Percentiles rank a stretch among this genome's conserved stretches.
These are phyloP conservation scores for Phalangium opilio DNA, from an alignment of 2,888 invertebrate species.

Conservation along the genomic window DNA sequence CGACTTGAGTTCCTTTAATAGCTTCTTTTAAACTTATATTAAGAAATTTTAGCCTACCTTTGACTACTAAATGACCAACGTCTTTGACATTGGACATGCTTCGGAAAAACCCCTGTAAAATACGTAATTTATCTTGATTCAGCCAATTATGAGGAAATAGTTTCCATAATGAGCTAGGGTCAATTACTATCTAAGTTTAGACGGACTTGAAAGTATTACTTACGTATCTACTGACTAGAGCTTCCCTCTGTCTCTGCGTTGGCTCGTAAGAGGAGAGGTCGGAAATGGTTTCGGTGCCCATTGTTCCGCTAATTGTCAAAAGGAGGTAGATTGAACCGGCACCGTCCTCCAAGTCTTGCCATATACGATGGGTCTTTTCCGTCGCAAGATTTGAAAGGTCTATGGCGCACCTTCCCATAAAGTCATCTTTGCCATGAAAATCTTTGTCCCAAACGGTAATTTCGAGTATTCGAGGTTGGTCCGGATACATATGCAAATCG, in stretches of 20 bases:
- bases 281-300: slow-evolving; percentile 59
- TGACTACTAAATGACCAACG: slow-evolving; percentile 85
- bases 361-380: slow-evolving; percentile 79
- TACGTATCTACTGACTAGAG: background rate
- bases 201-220: background rate
- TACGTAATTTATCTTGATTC: background rate
- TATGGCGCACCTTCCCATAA: slow-evolving; percentile 72
- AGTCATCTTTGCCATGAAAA: slow-evolving; percentile 63
- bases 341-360: slow-evolving; percentile 77
- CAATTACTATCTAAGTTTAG: no score
- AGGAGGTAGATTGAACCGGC: slow-evolving; percentile 65
- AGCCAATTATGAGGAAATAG: no score
- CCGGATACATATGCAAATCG: slow-evolving; percentile 88
- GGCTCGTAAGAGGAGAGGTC: background rate
- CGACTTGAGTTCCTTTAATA: no score
- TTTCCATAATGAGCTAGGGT: no score
- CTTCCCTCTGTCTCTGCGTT: background rate
- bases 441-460: slow-evolving; percentile 83
- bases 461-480: slow-evolving; percentile 77
- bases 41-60: slow-evolving; percentile 38
- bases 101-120: slow-evolving; percentile 45
- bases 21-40: no score
- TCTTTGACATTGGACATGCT: slow-evolving; percentile 61
- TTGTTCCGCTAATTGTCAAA: slow-evolving; percentile 86
- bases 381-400: slow-evolving; percentile 67